Evolutionary conservation across 2,797 vertebrate species (phyloP).

Genomic region (Pangasius larnaudii): DNA sequence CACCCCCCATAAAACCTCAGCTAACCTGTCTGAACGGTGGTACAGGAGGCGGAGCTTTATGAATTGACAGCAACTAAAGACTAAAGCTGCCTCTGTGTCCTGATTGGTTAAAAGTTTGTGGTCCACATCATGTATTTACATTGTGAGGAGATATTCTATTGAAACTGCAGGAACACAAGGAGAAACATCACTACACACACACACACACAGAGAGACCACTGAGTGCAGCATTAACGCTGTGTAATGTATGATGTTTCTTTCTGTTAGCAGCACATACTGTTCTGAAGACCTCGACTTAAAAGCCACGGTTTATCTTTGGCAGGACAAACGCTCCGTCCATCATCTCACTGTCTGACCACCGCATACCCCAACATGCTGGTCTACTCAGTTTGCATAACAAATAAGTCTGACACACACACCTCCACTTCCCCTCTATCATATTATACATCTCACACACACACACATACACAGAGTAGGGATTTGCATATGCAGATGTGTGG

Average conservation of each 20-base stretch:
- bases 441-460: background rate
- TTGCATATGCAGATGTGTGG: constrained; percentile 48
- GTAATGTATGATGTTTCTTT: background rate
- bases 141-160: background rate
- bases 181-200: background rate
- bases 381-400: constrained; percentile 56
- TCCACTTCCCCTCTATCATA: background rate
- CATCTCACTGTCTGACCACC: background rate
- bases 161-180: background rate
- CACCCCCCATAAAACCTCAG: background rate
- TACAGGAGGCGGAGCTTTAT: background rate
- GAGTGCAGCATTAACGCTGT: background rate
- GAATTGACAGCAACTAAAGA: background rate
- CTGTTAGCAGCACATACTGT: background rate
- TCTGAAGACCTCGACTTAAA: background rate
- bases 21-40: background rate
- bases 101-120: background rate
- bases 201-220: background rate
- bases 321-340: background rate
- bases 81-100: background rate
- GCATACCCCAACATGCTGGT: background rate
- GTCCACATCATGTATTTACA: background rate
- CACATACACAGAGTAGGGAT: constrained; percentile 24
- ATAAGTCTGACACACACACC: constrained; percentile 20
- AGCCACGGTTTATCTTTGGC: background rate